These are phyloP conservation scores for Aporophyla nigra DNA, from an alignment of 2,888 invertebrate species.

Conservation along the genomic window DNA sequence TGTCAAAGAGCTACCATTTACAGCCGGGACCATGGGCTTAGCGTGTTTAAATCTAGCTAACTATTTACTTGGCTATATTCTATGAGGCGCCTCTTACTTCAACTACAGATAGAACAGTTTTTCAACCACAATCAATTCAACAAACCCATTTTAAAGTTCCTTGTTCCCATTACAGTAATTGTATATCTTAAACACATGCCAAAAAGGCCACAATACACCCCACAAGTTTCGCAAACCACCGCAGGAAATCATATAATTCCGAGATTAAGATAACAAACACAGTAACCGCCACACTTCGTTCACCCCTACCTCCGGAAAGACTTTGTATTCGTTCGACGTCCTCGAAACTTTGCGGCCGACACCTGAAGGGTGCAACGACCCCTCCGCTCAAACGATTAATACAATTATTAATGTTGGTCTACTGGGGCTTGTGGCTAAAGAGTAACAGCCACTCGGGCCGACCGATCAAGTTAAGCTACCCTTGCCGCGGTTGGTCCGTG, in stretches of 20 bases:
- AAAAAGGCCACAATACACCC: not conserved
- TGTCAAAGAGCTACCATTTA: no score
- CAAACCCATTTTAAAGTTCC: not conserved
- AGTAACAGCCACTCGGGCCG: no score
- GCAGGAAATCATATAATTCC: slow-evolving; percentile 24
- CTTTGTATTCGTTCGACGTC: slow-evolving; percentile 54
- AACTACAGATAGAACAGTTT: not conserved
- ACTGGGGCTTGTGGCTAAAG: not conserved
- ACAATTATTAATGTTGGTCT: slow-evolving; percentile 9
- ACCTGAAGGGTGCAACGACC: slow-evolving; percentile 64
- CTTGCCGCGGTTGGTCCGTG: no score
- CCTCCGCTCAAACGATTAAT: slow-evolving; percentile 23
- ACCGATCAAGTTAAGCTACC: no score
- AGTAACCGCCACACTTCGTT: slow-evolving; percentile 17
- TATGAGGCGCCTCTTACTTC: no score
- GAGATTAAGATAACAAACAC: slow-evolving; percentile 54
- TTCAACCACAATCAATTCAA: not conserved
- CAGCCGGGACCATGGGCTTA: no score
- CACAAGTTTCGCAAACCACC: slow-evolving; percentile 22
- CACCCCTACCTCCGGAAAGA: slow-evolving; percentile 15
- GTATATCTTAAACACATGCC: not conserved
- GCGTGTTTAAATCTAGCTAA: no score
- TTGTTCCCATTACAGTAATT: slow-evolving; percentile 5
- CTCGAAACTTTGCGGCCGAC: slow-evolving; percentile 23
- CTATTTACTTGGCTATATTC: no score